Conservation (phyloP, 1,140 invertebrate genomes). For the Ganaspis sp. region DNA sequence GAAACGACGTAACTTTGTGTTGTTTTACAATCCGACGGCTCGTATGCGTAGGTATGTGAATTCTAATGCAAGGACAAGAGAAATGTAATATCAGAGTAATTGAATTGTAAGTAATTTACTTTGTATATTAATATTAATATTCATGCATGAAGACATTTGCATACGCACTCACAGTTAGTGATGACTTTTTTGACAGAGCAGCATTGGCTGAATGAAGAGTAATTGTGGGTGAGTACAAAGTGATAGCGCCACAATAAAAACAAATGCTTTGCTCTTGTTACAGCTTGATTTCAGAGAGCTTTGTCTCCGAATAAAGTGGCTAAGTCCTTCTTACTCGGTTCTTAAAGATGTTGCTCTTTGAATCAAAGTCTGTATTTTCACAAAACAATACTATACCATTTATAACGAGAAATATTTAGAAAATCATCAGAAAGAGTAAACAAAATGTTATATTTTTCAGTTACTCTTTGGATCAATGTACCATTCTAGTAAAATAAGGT, state of each 20-base stretch:
- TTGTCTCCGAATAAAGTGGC: constrained; percentile 4
- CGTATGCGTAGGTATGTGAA: not conserved
- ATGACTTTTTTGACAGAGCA: not conserved
- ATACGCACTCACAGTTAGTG: not conserved
- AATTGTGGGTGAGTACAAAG: constrained; percentile 4
- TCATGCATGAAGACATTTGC: not conserved
- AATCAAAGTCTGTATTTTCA: not conserved
- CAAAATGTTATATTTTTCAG: too few relatives aligned
- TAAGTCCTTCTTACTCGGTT: not conserved
- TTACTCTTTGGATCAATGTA: too few relatives aligned
- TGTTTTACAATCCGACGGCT: constrained; percentile 8
- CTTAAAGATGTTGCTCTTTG: not conserved
- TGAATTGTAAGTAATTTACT: constrained; percentile 14
- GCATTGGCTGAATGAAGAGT: not conserved
- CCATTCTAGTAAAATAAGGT: not conserved
- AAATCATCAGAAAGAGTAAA: too few relatives aligned
- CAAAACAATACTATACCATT: not conserved
- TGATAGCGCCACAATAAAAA: constrained; percentile 5
- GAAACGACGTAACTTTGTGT: not conserved
- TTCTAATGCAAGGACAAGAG: constrained; percentile 9
- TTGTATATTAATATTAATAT: constrained; percentile 15
- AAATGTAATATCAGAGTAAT: constrained; percentile 14
- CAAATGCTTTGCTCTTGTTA: constrained; percentile 9
- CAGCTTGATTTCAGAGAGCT: constrained; percentile 12
- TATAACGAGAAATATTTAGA: too few relatives aligned